These are phyloP conservation scores for Caretta caretta DNA, from an alignment of 2,113 vertebrate species.

Conservation along the genomic window DNA sequence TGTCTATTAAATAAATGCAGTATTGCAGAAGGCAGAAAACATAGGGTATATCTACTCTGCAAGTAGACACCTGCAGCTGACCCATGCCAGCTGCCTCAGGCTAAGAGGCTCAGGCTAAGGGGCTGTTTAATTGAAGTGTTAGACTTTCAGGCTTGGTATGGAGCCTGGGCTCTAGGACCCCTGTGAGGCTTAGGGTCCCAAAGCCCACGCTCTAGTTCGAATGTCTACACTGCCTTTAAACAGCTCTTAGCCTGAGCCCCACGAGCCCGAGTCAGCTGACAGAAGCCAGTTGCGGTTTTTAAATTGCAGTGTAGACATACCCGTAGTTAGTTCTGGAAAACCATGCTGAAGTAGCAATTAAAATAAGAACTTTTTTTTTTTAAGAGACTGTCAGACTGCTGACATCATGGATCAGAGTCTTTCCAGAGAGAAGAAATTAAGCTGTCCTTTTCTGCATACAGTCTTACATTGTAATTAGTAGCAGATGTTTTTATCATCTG, in stretches of 20 bases:
- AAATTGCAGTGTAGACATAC: neutral
- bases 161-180: too few species aligned
- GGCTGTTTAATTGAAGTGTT: neutral
- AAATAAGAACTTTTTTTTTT: neutral
- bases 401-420: neutral
- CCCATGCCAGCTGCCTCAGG: neutral
- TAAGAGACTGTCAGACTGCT: neutral
- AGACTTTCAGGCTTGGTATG: too few species aligned
- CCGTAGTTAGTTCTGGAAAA: neutral
- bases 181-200: too few species aligned
- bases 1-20: neutral
- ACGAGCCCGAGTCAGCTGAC: neutral
- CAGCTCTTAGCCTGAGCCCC: neutral
- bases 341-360: neutral
- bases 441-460: too few species aligned
- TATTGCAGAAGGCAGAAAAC: neutral
- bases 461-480: neutral
- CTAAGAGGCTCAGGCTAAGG: neutral
- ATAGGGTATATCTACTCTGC: neutral
- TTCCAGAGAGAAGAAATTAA: neutral
- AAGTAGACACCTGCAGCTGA: neutral
- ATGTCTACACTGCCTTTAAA: neutral
- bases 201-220: neutral
- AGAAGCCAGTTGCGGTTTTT: neutral
- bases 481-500: neutral